phyloP scores from a whole-genome alignment of 53 echinoderm and acorn worm species.

The Stichopus horrens region DNA sequence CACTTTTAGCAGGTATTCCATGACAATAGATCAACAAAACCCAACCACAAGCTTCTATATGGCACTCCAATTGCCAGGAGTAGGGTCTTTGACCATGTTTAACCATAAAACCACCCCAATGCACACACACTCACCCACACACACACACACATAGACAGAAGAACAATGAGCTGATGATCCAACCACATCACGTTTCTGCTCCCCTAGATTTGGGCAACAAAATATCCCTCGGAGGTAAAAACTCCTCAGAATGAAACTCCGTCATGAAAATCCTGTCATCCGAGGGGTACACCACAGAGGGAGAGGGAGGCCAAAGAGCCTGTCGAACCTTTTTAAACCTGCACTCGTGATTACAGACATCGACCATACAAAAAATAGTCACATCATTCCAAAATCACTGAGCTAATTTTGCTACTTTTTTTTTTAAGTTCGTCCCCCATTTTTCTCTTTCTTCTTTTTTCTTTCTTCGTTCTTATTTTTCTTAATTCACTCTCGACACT shows the following conservation, averaged over 20 bases:
- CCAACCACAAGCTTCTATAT: not conserved
- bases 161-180: not conserved
- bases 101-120: not conserved
- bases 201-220: not conserved
- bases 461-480: not conserved
- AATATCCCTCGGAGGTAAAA: not conserved
- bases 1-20: not conserved
- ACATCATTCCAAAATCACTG: not conserved
- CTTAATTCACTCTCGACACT: not conserved
- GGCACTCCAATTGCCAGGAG: not conserved
- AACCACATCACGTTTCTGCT: not conserved
- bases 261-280: not conserved
- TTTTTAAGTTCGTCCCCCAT: not conserved
- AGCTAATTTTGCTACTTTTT: not conserved
- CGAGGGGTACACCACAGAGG: not conserved
- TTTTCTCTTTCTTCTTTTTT: too few species aligned
- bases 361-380: not conserved
- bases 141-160: not conserved
- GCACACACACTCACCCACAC: too few species aligned
- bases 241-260: too few species aligned
- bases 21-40: not conserved
- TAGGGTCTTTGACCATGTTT: not conserved
- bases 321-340: slow-evolving; percentile 10
- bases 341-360: not conserved
- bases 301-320: not conserved